Conservation (phyloP, 2,888 invertebrate genomes). For the Mimachlamys varia region DNA sequence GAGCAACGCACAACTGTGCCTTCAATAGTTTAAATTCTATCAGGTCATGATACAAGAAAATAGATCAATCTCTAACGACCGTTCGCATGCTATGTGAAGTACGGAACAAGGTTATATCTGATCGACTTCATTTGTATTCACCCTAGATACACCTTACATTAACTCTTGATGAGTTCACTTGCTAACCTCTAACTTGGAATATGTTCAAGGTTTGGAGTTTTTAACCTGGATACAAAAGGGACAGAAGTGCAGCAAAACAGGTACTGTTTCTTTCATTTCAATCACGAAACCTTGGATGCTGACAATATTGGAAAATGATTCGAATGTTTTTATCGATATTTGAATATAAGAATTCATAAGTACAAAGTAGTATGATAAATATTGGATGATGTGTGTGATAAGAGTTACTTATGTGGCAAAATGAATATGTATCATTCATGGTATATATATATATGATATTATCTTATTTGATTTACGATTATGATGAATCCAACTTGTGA, state of each 20-base stretch:
- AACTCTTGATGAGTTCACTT: not conserved
- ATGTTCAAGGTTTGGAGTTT: not conserved
- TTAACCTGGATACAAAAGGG: not conserved
- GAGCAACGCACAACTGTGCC: not conserved
- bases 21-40: not conserved
- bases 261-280: conserved; percentile 4
- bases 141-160: not conserved
- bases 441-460: too few relatives aligned
- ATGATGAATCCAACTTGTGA: too few relatives aligned
- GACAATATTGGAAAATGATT: not conserved
- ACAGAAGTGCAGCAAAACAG: not conserved
- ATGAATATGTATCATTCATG: too few relatives aligned
- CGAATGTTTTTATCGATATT: too few relatives aligned
- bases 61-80: not conserved
- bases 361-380: not conserved
- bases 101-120: not conserved
- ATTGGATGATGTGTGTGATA: not conserved
- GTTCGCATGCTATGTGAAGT: not conserved
- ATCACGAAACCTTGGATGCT: not conserved
- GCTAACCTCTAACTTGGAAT: not conserved
- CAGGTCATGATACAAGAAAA: not conserved
- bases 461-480: too few relatives aligned
- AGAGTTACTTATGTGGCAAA: not conserved
- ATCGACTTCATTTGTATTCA: not conserved
- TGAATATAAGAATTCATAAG: too few relatives aligned